Evolutionary conservation across 1,140 invertebrate species (phyloP).

Genomic region (Anagrus nilaparvatae): DNA sequence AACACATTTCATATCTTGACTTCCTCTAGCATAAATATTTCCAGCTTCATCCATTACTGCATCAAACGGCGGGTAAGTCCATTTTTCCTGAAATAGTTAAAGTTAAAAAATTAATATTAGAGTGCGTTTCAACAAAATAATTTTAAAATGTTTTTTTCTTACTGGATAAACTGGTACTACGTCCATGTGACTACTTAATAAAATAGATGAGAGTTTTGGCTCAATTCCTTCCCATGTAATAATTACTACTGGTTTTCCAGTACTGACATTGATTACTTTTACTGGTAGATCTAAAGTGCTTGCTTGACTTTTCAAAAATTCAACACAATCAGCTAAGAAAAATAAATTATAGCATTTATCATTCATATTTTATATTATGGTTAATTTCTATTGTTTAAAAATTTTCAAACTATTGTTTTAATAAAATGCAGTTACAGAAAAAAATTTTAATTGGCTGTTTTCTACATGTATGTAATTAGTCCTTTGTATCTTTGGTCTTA

Average conservation of each 20-base stretch:
- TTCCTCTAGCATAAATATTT: constrained; percentile 74
- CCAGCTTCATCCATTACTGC: constrained; percentile 67
- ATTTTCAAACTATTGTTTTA: too few species aligned
- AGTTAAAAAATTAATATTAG: too few species aligned
- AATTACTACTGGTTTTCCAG: constrained; percentile 65
- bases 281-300: constrained; percentile 53
- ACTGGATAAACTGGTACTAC: constrained; percentile 85
- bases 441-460: too few species aligned
- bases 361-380: too few species aligned
- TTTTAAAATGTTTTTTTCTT: constrained; percentile 24
- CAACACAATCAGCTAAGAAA: constrained; percentile 56
- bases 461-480: too few species aligned
- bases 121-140: too few species aligned
- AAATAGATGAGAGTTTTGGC: constrained; percentile 57
- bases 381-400: too few species aligned
- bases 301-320: constrained; percentile 62
- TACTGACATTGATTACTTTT: constrained; percentile 45
- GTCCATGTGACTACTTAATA: constrained; percentile 91
- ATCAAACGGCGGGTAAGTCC: constrained; percentile 72
- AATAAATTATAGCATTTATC: too few species aligned
- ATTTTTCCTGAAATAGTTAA: constrained; percentile 63
- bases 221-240: constrained; percentile 72
- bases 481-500: too few species aligned
- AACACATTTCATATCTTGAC: too few species aligned
- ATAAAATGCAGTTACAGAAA: too few species aligned